A percentile compares a stretch with the other conserved stretches of the same genome.
phyloP scores from a whole-genome alignment of 1,140 invertebrate genomes.

The Drosophila guanche region DNA sequence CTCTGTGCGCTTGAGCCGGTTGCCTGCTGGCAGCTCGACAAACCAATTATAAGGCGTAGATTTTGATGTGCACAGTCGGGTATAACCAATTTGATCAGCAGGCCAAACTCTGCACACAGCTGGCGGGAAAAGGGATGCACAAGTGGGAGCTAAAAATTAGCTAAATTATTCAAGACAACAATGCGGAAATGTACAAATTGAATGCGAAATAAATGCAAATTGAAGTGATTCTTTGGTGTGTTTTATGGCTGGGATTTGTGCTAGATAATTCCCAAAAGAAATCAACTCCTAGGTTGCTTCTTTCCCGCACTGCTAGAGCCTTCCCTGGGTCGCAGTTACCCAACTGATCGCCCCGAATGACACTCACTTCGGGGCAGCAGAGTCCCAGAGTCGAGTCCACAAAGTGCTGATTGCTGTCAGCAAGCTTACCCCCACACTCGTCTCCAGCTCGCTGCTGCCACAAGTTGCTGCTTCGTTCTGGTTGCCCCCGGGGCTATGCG shows the following conservation, averaged over 20 bases:
- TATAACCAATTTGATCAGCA: constrained; percentile 43
- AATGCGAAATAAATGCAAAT: too few relatives aligned
- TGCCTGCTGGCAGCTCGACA: constrained; percentile 60
- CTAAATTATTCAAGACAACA: too few relatives aligned
- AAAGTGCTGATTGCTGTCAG: constrained; percentile 68
- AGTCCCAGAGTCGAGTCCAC: constrained; percentile 51
- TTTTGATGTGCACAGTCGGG: constrained; percentile 59
- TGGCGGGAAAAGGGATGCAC: constrained; percentile 24
- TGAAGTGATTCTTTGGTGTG: too few relatives aligned
- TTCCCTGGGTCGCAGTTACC: constrained; percentile 12
- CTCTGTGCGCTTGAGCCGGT: constrained; percentile 46
- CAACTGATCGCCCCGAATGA: constrained; percentile 33
- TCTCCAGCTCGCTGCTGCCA: constrained; percentile 30
- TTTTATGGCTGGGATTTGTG: too few relatives aligned
- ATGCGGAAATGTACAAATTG: too few relatives aligned
- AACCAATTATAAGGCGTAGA: constrained; percentile 77
- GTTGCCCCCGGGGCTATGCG: constrained; percentile 36
- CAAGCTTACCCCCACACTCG: too few relatives aligned
- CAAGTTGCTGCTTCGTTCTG: constrained; percentile 24
- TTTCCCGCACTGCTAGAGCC: too few relatives aligned
- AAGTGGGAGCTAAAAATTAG: constrained; percentile 8
- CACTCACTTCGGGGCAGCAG: constrained; percentile 37
- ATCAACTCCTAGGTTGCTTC: too few relatives aligned
- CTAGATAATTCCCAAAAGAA: too few relatives aligned
- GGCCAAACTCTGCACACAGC: constrained; percentile 31